A percentile compares a stretch with the other conserved stretches of the same genome.
Conservation (phyloP, 1,140 invertebrate genomes). For the Ceratosolen fusciceps region DNA sequence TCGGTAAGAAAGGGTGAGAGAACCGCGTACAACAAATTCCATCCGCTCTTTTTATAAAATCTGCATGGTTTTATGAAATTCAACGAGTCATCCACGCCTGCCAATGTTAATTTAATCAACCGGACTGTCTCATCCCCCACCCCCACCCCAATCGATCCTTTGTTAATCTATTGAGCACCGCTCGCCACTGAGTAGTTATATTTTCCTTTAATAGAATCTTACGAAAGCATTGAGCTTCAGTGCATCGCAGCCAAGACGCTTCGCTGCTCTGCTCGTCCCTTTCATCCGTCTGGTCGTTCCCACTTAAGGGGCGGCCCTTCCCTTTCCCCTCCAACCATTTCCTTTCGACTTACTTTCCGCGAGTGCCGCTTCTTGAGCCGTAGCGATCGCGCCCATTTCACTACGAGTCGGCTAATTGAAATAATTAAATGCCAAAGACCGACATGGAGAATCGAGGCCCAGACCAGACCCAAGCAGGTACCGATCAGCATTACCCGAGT, state of each 20-base stretch:
- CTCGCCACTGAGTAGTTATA: too few relatives aligned
- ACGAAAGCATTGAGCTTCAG: neutral
- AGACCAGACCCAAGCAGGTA: neutral
- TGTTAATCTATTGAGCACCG: too few relatives aligned
- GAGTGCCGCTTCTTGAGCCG: neutral
- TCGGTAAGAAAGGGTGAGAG: neutral
- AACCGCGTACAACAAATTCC: neutral
- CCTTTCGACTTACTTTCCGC: too few relatives aligned
- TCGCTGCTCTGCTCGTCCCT: neutral
- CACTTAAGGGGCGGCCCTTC: neutral
- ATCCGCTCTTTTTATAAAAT: neutral
- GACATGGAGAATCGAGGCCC: neutral
- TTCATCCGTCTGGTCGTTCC: neutral
- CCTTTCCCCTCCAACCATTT: neutral
- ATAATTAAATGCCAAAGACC: constrained; percentile 18
- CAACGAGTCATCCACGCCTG: neutral
- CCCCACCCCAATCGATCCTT: too few relatives aligned
- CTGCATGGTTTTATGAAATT: constrained; percentile 4
- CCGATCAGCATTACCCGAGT: too few relatives aligned
- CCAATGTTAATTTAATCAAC: constrained; percentile 2
- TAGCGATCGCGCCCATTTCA: constrained; percentile 21
- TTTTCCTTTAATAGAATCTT: neutral
- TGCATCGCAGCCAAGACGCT: neutral
- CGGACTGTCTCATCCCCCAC: neutral
- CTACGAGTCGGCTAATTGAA: constrained; percentile 27